A percentile compares a stretch with the other conserved stretches of the same genome.
phyloP scores from a whole-genome alignment of 2,888 invertebrate species.

The Endomychus coccineus region DNA sequence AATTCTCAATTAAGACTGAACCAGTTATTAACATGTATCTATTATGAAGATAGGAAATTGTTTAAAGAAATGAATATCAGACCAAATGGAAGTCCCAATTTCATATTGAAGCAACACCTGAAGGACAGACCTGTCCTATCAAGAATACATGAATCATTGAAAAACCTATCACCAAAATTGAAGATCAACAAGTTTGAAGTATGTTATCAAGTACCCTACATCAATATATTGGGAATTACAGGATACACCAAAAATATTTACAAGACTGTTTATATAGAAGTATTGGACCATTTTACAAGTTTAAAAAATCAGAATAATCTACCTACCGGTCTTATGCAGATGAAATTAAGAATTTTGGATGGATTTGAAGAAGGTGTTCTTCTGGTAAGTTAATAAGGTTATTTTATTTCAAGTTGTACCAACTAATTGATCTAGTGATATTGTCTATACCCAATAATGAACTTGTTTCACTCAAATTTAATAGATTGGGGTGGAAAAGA shows the following conservation, averaged over 20 bases:
- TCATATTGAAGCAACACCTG: slow-evolving; percentile 29
- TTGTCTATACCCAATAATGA: too few species aligned
- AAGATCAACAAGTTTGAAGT: slow-evolving; percentile 31
- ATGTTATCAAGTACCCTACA: slow-evolving; percentile 34
- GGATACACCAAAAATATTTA: slow-evolving; percentile 35
- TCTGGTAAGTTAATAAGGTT: slow-evolving; percentile 32
- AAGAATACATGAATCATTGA: slow-evolving; percentile 30
- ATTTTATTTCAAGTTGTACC: too few species aligned
- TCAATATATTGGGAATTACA: slow-evolving; percentile 39
- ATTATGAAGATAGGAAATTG: slow-evolving; percentile 37
- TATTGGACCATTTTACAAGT: slow-evolving; percentile 41
- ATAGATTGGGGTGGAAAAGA: too few species aligned
- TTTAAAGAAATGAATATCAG: slow-evolving; percentile 31
- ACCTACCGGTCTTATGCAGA: slow-evolving; percentile 41
- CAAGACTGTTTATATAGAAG: slow-evolving; percentile 41
- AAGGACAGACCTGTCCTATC: slow-evolving; percentile 32
- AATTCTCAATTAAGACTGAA: slow-evolving; percentile 32
- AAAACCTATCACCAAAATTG: slow-evolving; percentile 22
- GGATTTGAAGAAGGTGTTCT: slow-evolving; percentile 37
- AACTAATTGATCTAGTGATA: too few species aligned
- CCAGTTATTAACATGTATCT: slow-evolving; percentile 39
- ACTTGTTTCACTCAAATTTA: too few species aligned
- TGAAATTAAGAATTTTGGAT: slow-evolving; percentile 43
- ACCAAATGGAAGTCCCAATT: slow-evolving; percentile 17
- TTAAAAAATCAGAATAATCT: slow-evolving; percentile 35